Evolutionary conservation across 2,888 invertebrate genomes (phyloP).

Genomic region (Caenorhabditis macrosperma): DNA sequence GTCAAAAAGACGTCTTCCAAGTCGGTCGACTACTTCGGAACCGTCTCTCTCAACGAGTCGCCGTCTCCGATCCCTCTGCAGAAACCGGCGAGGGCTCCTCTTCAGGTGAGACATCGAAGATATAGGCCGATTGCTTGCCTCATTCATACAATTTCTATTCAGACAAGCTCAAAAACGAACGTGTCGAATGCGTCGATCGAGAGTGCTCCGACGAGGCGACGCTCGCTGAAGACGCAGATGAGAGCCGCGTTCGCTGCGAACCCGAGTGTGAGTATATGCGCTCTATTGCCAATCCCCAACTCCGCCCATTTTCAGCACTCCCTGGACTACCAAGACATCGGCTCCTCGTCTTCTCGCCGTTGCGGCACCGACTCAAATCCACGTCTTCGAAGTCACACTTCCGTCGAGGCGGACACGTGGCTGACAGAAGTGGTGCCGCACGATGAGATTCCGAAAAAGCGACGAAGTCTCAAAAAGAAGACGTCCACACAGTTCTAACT

Average conservation of each 20-base stretch:
- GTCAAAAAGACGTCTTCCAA: conserved; percentile 64
- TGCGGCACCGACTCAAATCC: conserved; percentile 31
- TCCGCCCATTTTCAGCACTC: conserved; percentile 60
- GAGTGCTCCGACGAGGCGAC: conserved; percentile 24
- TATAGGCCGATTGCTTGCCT: background rate
- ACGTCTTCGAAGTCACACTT: conserved; percentile 56
- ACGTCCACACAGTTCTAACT: conserved; percentile 54
- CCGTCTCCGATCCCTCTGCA: conserved; percentile 11
- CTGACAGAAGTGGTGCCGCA: conserved; percentile 40
- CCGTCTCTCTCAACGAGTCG: conserved; percentile 11
- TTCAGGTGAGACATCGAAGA: conserved; percentile 14
- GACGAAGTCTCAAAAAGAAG: conserved; percentile 68
- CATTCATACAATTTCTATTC: background rate
- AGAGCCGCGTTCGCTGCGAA: conserved; percentile 44
- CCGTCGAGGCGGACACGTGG: conserved; percentile 63
- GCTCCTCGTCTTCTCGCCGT: background rate
- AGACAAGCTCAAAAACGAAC: conserved; percentile 52
- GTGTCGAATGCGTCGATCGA: conserved; percentile 34
- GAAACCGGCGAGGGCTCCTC: conserved; percentile 33
- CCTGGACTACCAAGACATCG: conserved; percentile 60
- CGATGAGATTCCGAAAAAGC: conserved; percentile 62
- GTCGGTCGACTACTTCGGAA: conserved; percentile 66
- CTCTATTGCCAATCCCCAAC: background rate
- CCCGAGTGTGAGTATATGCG: conserved; percentile 47
- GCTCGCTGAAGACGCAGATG: conserved; percentile 56